phyloP scores from a whole-genome alignment of 2,113 vertebrate genomes.

The Perognathus longimembris region DNA sequence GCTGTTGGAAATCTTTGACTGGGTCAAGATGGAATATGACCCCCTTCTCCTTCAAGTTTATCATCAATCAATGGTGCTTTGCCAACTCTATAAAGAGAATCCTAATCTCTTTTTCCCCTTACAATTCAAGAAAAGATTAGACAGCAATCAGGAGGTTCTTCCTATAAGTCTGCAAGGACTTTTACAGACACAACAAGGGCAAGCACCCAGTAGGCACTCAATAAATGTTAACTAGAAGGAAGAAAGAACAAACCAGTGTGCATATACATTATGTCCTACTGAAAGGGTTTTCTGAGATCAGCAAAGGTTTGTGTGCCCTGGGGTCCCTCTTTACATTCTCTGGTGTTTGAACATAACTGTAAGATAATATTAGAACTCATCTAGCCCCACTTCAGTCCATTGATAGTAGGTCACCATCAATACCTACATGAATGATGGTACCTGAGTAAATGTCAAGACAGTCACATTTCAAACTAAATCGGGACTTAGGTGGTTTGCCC shows the following conservation, averaged over 20 bases:
- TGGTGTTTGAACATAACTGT: slow-evolving; percentile 34
- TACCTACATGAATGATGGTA: slow-evolving; percentile 24
- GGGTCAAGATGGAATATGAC: slow-evolving; percentile 64
- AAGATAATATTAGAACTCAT: slow-evolving; percentile 46
- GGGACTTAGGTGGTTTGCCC: neutral
- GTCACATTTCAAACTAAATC: slow-evolving; percentile 25
- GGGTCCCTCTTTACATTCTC: neutral
- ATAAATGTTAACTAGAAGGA: neutral
- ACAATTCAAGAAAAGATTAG: slow-evolving; percentile 51
- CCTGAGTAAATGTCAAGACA: slow-evolving; percentile 71
- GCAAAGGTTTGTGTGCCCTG: neutral
- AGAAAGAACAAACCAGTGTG: neutral
- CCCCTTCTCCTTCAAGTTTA: slow-evolving; percentile 72
- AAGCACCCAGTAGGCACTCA: neutral
- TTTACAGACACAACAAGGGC: neutral
- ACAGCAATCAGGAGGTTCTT: slow-evolving; percentile 17
- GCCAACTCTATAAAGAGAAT: slow-evolving; percentile 58
- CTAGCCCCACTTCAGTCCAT: slow-evolving; percentile 22
- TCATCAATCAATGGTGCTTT: slow-evolving; percentile 62
- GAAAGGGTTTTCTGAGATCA: slow-evolving; percentile 1
- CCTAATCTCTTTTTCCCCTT: slow-evolving; percentile 65
- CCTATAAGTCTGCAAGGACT: neutral
- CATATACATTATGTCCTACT: neutral
- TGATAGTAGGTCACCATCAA: slow-evolving; percentile 25
- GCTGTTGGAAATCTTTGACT: slow-evolving; percentile 66